phyloP scores from a whole-genome alignment of 1,140 invertebrate genomes.

The Pseudomyrmex dendroicus region DNA sequence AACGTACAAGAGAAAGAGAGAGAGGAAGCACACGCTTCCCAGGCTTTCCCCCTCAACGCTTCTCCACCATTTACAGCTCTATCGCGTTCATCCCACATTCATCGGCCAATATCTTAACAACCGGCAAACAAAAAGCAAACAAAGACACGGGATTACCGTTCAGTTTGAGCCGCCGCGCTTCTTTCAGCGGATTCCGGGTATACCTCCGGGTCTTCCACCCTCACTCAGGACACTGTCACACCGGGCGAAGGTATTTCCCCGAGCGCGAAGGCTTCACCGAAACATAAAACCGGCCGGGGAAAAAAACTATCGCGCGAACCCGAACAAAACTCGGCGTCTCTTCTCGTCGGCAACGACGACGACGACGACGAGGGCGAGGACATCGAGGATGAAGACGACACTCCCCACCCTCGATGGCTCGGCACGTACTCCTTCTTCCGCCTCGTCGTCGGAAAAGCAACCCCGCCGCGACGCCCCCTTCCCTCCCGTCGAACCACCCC shows the following conservation, averaged over 20 bases:
- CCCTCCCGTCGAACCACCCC: constrained; percentile 63
- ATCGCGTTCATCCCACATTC: background rate
- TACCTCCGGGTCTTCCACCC: constrained; percentile 33
- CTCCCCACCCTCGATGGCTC: constrained; percentile 67
- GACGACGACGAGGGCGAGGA: constrained; percentile 52
- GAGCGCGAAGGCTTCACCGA: constrained; percentile 1
- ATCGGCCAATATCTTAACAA: background rate
- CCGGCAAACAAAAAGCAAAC: constrained; percentile 25
- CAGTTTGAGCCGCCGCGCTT: constrained; percentile 35
- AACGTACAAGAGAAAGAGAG: too few species aligned
- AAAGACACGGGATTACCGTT: constrained; percentile 42
- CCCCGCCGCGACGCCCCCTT: constrained; percentile 68
- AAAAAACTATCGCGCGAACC: background rate
- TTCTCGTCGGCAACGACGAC: constrained; percentile 25
- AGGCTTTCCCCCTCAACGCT: background rate
- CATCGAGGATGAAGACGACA: constrained; percentile 27
- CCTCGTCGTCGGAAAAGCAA: constrained; percentile 63
- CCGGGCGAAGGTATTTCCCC: background rate
- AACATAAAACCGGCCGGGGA: background rate
- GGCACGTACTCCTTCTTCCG: constrained; percentile 49
- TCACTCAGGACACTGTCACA: constrained; percentile 37
- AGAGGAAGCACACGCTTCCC: background rate
- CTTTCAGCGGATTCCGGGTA: constrained; percentile 29
- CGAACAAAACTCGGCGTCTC: constrained; percentile 56
- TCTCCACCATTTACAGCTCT: background rate